phyloP scores from a whole-genome alignment of 2,113 vertebrate genomes.

The Emydocephalus ijimae region DNA sequence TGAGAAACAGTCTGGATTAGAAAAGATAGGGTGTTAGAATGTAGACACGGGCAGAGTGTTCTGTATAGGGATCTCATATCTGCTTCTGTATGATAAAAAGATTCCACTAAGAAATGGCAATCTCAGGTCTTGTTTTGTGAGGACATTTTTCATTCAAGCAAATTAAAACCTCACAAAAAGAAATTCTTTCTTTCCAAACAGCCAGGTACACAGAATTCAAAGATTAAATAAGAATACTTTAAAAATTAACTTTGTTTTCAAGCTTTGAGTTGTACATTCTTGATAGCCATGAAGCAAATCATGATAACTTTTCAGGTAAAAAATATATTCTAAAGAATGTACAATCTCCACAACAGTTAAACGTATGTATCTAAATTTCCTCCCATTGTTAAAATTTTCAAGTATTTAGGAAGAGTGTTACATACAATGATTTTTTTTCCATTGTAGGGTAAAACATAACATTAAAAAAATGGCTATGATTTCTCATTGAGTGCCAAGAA shows the following conservation, averaged over 20 bases:
- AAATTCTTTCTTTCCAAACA: background rate
- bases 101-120: slow-evolving; percentile 13
- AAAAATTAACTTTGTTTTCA: background rate
- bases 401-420: background rate
- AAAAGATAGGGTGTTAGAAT: background rate
- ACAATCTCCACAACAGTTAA: background rate
- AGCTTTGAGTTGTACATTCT: background rate
- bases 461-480: background rate
- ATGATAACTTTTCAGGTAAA: background rate
- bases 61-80: background rate
- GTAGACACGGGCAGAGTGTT: background rate
- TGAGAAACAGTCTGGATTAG: slow-evolving; percentile 6
- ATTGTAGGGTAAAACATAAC: background rate
- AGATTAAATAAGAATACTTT: background rate
- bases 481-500: background rate
- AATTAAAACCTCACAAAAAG: background rate
- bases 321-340: background rate
- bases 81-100: slow-evolving; percentile 24
- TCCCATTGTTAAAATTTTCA: background rate
- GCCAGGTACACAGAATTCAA: background rate
- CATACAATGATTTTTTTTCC: background rate
- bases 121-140: slow-evolving; percentile 1
- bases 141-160: background rate
- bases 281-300: background rate
- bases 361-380: background rate